A percentile compares a stretch with the other conserved stretches of the same genome.
Conservation (phyloP, 2,888 invertebrate species). For the Coremacera marginata region DNA sequence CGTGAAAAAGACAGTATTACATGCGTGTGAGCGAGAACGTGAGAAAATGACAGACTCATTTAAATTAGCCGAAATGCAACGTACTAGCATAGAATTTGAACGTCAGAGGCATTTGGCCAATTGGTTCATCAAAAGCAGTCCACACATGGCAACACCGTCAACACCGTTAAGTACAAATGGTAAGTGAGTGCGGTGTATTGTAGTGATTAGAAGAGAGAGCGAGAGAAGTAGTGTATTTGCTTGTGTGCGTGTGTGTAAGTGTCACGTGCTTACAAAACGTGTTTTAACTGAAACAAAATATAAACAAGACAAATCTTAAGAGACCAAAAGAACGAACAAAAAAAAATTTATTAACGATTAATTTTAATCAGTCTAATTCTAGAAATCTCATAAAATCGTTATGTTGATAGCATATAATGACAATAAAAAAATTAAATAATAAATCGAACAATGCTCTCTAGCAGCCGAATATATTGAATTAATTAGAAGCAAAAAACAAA, state of each 20-base stretch:
- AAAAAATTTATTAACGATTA: slow-evolving; percentile 20
- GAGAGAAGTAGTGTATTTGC: background rate
- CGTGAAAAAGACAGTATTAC: background rate
- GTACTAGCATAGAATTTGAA: slow-evolving; percentile 69
- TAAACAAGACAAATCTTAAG: background rate
- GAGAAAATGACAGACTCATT: slow-evolving; percentile 63
- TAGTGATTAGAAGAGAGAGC: background rate
- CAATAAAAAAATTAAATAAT: background rate
- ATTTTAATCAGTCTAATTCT: background rate
- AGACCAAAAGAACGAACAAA: slow-evolving; percentile 39
- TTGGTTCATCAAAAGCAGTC: slow-evolving; percentile 69
- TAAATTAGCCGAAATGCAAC: slow-evolving; percentile 68
- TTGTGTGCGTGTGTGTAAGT: background rate
- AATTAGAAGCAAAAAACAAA: no score
- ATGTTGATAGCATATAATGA: background rate
- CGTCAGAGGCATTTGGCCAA: slow-evolving; percentile 70
- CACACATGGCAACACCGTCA: slow-evolving; percentile 67
- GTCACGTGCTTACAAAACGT: background rate
- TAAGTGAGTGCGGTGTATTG: slow-evolving; percentile 36
- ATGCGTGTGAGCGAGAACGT: background rate
- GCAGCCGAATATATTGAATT: no score
- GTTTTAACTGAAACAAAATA: background rate
- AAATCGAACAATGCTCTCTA: no score
- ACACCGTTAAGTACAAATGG: slow-evolving; percentile 51
- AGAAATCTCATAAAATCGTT: background rate